Conservation (phyloP, 2,888 invertebrate genomes). For the Heteromyza rotundicornis region DNA sequence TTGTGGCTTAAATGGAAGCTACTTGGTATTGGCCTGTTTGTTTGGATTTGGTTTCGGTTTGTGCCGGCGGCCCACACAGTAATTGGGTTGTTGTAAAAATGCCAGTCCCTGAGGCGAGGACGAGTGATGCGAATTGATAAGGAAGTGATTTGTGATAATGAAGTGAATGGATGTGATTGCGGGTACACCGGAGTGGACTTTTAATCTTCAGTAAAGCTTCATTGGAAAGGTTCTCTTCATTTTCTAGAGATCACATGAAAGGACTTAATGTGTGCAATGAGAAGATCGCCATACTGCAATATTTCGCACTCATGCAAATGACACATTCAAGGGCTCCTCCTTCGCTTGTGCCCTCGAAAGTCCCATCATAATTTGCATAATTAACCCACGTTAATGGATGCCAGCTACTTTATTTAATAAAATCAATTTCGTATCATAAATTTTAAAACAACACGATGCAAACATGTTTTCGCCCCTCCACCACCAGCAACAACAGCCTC, state of each 20-base stretch:
- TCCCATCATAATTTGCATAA: constrained; percentile 18
- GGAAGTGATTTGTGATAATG: not conserved
- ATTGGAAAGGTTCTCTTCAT: no score
- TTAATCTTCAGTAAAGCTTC: no score
- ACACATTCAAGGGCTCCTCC: no score
- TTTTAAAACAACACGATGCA: constrained; percentile 36
- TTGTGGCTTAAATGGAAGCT: constrained; percentile 34
- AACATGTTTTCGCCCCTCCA: not conserved
- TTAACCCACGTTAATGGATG: constrained; percentile 33
- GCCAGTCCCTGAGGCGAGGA: not conserved
- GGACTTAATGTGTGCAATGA: no score
- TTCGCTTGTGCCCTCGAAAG: not conserved
- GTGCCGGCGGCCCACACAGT: not conserved
- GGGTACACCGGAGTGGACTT: not conserved
- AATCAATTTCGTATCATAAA: constrained; percentile 49
- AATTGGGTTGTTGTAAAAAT: no score
- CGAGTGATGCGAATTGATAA: not conserved
- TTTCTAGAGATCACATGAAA: no score
- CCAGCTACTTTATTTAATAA: constrained; percentile 47
- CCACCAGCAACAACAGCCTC: no score
- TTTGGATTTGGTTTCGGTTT: not conserved
- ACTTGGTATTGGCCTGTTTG: not conserved
- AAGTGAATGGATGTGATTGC: no score
- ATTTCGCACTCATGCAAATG: no score
- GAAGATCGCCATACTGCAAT: no score